Evolutionary conservation across 2,797 vertebrate genomes (phyloP).

Genomic region (Chrosomus eos): DNA sequence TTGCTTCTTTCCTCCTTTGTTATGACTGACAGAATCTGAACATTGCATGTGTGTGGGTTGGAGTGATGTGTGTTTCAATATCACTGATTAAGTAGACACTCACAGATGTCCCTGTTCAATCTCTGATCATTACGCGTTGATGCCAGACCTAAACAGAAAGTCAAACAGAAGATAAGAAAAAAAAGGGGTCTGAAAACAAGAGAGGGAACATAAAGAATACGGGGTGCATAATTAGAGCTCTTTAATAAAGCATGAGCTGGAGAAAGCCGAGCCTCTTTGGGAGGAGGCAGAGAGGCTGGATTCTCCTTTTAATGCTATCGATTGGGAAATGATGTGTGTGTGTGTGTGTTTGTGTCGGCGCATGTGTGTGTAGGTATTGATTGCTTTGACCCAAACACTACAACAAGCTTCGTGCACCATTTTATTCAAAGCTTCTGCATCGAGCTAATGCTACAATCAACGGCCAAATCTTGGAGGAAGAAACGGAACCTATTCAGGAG

Average conservation of each 20-base stretch:
- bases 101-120: constrained; percentile 68
- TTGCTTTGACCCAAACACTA: constrained; percentile 45
- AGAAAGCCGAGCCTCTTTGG: constrained; percentile 37
- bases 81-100: constrained; percentile 31
- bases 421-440: constrained; percentile 16
- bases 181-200: constrained; percentile 72
- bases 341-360: constrained; percentile 35
- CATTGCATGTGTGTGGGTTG: neutral
- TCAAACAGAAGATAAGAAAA: constrained; percentile 72
- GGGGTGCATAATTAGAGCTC: constrained; percentile 76
- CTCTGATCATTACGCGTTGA: constrained; percentile 73
- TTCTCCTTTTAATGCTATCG: constrained; percentile 58
- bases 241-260: constrained; percentile 78
- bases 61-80: neutral
- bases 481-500: neutral
- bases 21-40: neutral
- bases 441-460: constrained; percentile 32
- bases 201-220: constrained; percentile 70
- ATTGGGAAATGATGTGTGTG: constrained; percentile 54
- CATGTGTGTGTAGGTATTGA: constrained; percentile 49
- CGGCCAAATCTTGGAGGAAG: neutral
- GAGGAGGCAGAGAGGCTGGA: constrained; percentile 50
- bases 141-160: constrained; percentile 74
- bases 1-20: neutral
- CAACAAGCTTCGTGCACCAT: constrained; percentile 40